Percentiles rank a stretch among this genome's conserved stretches.
Conservation (phyloP, 2,797 vertebrate genomes). For the Tragopan temminckii region DNA sequence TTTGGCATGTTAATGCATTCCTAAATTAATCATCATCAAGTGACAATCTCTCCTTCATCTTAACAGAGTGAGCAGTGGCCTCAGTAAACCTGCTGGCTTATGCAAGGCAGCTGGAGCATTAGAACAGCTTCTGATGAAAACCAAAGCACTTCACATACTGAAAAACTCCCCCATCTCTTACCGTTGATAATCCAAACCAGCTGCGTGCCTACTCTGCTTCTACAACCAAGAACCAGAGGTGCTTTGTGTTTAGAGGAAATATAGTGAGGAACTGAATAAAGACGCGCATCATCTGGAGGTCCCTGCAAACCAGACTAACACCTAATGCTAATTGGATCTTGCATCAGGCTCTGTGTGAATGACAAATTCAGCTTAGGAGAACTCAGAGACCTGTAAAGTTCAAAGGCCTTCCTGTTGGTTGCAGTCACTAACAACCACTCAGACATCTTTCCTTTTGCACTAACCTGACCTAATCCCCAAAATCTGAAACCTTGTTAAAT, state of each 20-base stretch:
- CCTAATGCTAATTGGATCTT: not conserved
- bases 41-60: slow-evolving; percentile 74
- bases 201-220: slow-evolving; percentile 20
- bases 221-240: not conserved
- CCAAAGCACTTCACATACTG: slow-evolving; percentile 47
- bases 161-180: slow-evolving; percentile 55
- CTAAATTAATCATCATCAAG: slow-evolving; percentile 77
- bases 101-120: slow-evolving; percentile 56
- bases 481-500: not conserved
- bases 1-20: slow-evolving; percentile 77
- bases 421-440: slow-evolving; percentile 19
- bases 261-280: not conserved
- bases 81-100: slow-evolving; percentile 62
- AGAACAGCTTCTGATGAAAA: slow-evolving; percentile 59
- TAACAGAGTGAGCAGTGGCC: slow-evolving; percentile 59
- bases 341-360: not conserved
- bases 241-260: not conserved
- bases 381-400: not conserved
- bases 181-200: slow-evolving; percentile 55
- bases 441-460: not conserved
- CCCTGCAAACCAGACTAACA: not conserved
- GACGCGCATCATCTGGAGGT: not conserved
- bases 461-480: not conserved
- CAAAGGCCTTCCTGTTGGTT: not conserved
- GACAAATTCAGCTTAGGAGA: slow-evolving; percentile 11